Conservation (phyloP, 1,140 invertebrate genomes). For the Meloidogyne hapla region DNA sequence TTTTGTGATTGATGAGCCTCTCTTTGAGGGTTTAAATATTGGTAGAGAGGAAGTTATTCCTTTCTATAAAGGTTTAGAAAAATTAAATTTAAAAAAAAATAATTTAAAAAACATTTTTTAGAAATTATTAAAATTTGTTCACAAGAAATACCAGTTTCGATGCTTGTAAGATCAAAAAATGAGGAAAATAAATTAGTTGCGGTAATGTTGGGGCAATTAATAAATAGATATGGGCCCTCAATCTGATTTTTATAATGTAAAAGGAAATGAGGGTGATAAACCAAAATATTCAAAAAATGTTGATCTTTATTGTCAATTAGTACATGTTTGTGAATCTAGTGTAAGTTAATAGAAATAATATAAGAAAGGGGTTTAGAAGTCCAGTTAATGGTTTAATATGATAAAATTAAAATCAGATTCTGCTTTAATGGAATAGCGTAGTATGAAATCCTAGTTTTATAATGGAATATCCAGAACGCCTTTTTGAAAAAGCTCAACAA, state of each 20-base stretch:
- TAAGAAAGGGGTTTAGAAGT: too few species aligned
- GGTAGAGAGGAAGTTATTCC: neutral
- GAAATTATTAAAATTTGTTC: constrained; percentile 1
- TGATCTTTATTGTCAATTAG: constrained; percentile 1
- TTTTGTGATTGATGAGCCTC: neutral
- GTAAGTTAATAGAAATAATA: neutral
- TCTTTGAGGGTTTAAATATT: neutral
- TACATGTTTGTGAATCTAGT: constrained; percentile 1
- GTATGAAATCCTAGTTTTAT: too few species aligned
- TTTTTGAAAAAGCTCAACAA: too few species aligned
- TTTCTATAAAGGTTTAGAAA: neutral
- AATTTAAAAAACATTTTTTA: too few species aligned
- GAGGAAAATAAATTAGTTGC: neutral
- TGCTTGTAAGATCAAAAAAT: neutral
- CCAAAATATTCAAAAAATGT: neutral
- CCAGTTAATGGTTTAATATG: too few species aligned
- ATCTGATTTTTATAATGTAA: neutral
- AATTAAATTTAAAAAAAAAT: neutral
- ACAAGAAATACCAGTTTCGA: constrained; percentile 1
- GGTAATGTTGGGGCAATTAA: constrained; percentile 3
- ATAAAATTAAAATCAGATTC: too few species aligned
- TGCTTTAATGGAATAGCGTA: too few species aligned
- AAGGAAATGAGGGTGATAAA: neutral
- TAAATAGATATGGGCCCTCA: neutral
- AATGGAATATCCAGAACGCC: too few species aligned